Evolutionary conservation across 2,113 vertebrate genomes (phyloP).

Genomic region (Poecile atricapillus): DNA sequence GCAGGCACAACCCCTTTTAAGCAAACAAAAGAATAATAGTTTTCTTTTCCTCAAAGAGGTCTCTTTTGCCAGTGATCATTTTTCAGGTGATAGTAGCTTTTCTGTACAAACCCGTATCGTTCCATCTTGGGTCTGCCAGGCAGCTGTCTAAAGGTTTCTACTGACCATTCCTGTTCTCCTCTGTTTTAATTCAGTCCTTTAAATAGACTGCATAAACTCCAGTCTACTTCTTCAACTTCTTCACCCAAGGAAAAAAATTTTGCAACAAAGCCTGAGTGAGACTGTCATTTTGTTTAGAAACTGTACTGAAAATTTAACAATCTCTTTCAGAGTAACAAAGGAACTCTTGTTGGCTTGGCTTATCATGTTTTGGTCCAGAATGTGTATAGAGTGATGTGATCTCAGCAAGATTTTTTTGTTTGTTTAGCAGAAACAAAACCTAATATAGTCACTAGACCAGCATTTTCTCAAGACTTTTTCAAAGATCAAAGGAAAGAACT

Average conservation of each 20-base stretch:
- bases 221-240: constrained; percentile 25
- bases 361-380: constrained; percentile 66
- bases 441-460: constrained; percentile 63
- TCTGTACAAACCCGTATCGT: constrained; percentile 65
- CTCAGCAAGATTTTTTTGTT: constrained; percentile 71
- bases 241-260: constrained; percentile 42
- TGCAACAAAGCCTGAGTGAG: constrained; percentile 56
- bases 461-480: constrained; percentile 67
- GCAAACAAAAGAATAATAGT: constrained; percentile 76
- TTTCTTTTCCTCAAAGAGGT: constrained; percentile 73
- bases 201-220: background rate
- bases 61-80: constrained; percentile 53
- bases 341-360: constrained; percentile 72
- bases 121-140: constrained; percentile 70
- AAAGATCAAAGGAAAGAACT: constrained; percentile 77
- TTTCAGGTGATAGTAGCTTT: constrained; percentile 72
- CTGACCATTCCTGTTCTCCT: constrained; percentile 46
- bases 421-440: constrained; percentile 66
- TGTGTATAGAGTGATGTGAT: constrained; percentile 72
- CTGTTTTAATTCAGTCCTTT: constrained; percentile 47
- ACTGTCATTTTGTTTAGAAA: constrained; percentile 65
- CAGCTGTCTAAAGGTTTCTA: constrained; percentile 71
- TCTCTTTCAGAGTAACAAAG: constrained; percentile 69
- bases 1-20: constrained; percentile 54
- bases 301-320: constrained; percentile 29